Evolutionary conservation across 2,888 invertebrate species (phyloP).

Genomic region (Griposia aprilina): DNA sequence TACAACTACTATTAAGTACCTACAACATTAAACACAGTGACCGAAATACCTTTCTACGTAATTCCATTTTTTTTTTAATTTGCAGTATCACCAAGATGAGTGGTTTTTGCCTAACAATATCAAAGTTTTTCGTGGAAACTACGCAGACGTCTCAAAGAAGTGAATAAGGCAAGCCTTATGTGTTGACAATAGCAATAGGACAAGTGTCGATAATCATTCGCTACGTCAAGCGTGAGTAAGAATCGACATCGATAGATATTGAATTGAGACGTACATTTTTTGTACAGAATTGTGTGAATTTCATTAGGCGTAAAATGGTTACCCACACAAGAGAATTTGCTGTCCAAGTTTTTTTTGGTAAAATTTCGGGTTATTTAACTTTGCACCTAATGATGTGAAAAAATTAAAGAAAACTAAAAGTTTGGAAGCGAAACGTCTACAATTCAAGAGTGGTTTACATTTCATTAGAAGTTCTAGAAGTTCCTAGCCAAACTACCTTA

Average conservation of each 20-base stretch:
- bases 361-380: not conserved
- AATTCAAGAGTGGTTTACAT: slow-evolving; percentile 23
- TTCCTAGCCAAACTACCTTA: not conserved
- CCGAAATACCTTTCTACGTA: not conserved
- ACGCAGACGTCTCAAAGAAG: not conserved
- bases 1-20: not conserved
- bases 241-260: slow-evolving; percentile 6
- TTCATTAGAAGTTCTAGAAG: slow-evolving; percentile 5
- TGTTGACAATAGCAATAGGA: slow-evolving; percentile 13
- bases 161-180: slow-evolving; percentile 9
- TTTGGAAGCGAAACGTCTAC: slow-evolving; percentile 15
- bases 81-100: not conserved
- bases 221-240: slow-evolving; percentile 2
- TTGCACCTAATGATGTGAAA: not conserved
- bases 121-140: not conserved
- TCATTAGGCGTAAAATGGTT: not conserved
- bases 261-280: not conserved
- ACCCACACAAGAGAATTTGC: not conserved
- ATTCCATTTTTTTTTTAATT: not conserved
- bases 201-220: slow-evolving; percentile 7
- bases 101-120: not conserved
- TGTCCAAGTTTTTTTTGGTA: not conserved
- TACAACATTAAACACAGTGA: not conserved
- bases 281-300: not conserved
- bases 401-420: not conserved